Base-by-base conservation (phyloP, 2,888 invertebrate genomes). In the Leptopilina drosophilae region DNA sequence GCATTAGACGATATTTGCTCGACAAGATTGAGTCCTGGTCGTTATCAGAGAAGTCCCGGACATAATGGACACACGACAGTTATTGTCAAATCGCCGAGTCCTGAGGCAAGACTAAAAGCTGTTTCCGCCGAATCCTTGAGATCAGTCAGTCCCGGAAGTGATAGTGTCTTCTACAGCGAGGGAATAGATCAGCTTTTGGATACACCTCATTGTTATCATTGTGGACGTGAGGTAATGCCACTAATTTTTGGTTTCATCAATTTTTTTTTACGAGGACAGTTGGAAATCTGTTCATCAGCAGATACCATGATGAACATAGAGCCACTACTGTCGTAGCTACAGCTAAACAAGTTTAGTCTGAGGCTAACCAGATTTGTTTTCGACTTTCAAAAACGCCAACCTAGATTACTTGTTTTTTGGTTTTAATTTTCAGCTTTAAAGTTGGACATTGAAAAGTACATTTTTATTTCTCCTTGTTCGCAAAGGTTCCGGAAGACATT, bases 91-190 rank as follows among this genome's bases (percentile, higher is more conserved):
- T 89, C 90, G 5, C 89, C 91, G 26, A 93, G 93, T 87, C 93
- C 93, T 1, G 93, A 94, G 82, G 89, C 93, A 12, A 92, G 94
- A 84, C 91, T 96, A 77, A 97, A 97, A 92, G 96, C 97, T 11
- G 93, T 97, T 81, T 97, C 97, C 85, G 96, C 96, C 67, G 97
- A 97, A 92, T 97, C 97, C 0, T 92, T 97, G 77, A 94, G 97
- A 73, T 97, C 97, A n/a, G 97, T 96, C 64, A 97, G 97, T 87
- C 97, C 97, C 5, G 97, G 97, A 40, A 97, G 97, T 84, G 97
- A 97, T 91, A 97, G 96, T 79, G 97, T 97, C 42, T 97, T 97
- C 92, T 97, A 97, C 92, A 96, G 96, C 88, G 97, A 97, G 91
- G 95, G 94, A 84, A 95, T 94, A 12, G 95, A 95, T 90, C 93